Evolutionary conservation across 1,140 invertebrate species (phyloP), one percentile per base, ranked within the genome.

Genomic region (Ips typographus): DNA sequence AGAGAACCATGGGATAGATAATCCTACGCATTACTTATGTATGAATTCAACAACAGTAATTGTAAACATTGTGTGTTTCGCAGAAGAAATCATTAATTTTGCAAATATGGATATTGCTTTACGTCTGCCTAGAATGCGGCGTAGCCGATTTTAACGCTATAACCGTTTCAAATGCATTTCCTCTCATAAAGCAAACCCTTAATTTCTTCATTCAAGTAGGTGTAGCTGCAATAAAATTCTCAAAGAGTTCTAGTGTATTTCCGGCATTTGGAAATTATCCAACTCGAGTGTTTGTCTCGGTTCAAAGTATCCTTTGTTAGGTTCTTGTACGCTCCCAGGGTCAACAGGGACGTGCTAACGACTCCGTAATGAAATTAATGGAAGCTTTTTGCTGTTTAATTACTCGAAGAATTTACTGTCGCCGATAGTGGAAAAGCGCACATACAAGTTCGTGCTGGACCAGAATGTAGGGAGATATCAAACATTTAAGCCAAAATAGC

Each of bases 251-350:
- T 39, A 59, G 57, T 41, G 57, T 59, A 52, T 63, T 63, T 63
- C 60, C 60, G 60, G 60, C 60, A 63, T 49, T 63, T 52, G 44
- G 43, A 63, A 63, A 63, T 51, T 63, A 44, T 63, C 43, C 22
- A 22, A 41, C 58, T 60, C 40, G 58, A n/a, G 58, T 60, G 2
- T 22, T 44, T 42, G 44, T 40, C 44, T 63, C 60, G 60, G 60
- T 63, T 63, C 60, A 63, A 63, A 63, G 60, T 63, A 63, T 49
- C 60, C 44, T 63, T 63, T 49, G 42, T 63, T 63, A 38, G 60
- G 60, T 63, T 63, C 60, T 63, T 63, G 60, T 63, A 63, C 60
- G 60, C 40, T 63, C 49, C 42, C 60, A 63, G 42, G 60, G 60
- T 63, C 60, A 63, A n/a, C 60, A 52, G 44, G 37, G 60, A 63